Evolutionary conservation across 2,888 invertebrate species (phyloP), one percentile per base, ranked within the genome.

Genomic region (Pterostichus niger): DNA sequence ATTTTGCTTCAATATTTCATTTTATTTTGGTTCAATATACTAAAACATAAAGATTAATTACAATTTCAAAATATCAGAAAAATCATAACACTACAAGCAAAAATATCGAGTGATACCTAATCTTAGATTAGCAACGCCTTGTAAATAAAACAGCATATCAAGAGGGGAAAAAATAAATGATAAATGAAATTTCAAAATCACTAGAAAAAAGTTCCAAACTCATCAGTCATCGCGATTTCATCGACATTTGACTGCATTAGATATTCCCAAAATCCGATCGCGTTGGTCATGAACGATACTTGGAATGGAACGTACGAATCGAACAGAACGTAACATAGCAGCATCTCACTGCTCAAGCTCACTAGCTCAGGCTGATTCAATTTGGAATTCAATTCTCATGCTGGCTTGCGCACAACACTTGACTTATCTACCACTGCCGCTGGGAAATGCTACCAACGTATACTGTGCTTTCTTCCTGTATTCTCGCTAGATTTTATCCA

Each of bases 301-400:
- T 0, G 1, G n/a, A 11, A 1, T 13, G 5, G 9, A 49, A n/a
- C 10, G 49, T 49, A 7, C 3, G 49, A 49, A 49, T 24, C 49
- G 49, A 5, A 49, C 6, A 49, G 4, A 49, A 13, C 15, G 56
- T 17, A 17, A 2, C 56, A 2, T 6, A 17, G 2, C 7, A 3
- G 35, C 35, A 33, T 6, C n/a, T 10, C 11, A 6, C 3, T 6
- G 13, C 33, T 35, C 35, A 7, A 13, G 13, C n/a, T 46, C n/a
- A 6, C 3, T 6, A 35, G 13, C 33, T 35, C 35, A 7, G 9
- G 13, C n/a, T 46, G 73, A 75, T 75, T 75, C 75, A 49, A 75
- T 75, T 75, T 52, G 6, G 1, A 75, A 75, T 75, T 75, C 75
- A 75, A 75, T 75, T 75, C 52, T 52, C 75, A 54, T 49, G 49